Conservation (phyloP, 2,113 vertebrate genomes). For the Lepidothrix coronata region DNA sequence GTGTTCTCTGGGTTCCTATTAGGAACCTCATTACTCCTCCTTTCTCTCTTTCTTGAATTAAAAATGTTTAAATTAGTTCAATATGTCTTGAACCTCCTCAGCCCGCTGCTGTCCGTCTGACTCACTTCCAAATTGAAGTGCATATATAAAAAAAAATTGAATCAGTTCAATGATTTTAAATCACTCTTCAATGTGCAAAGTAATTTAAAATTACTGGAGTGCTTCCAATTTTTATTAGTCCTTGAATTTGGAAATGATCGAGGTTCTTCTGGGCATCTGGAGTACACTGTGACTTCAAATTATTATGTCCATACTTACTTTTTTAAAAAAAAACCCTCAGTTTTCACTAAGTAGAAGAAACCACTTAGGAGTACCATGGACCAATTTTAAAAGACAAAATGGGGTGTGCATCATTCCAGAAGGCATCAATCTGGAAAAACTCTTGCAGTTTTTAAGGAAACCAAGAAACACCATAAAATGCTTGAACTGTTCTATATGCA, state of each 20-base stretch:
- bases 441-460: not conserved
- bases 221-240: constrained; percentile 83
- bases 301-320: constrained; percentile 11
- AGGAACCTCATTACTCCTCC: constrained; percentile 57
- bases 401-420: not conserved
- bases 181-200: constrained; percentile 79
- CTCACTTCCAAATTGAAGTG: constrained; percentile 78
- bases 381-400: not conserved
- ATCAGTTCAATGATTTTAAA: constrained; percentile 81
- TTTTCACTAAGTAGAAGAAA: constrained; percentile 50
- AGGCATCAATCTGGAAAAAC: not conserved
- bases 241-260: constrained; percentile 79
- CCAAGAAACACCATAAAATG: not conserved
- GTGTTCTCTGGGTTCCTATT: constrained; percentile 7
- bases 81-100: constrained; percentile 51
- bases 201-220: constrained; percentile 84
- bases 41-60: constrained; percentile 60
- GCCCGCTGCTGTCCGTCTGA: constrained; percentile 69
- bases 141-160: constrained; percentile 75
- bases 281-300: constrained; percentile 72
- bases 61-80: constrained; percentile 68
- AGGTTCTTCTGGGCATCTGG: constrained; percentile 75
- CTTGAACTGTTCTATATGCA: constrained; percentile 1
- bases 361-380: not conserved
- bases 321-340: not conserved